Evolutionary conservation across 2,888 invertebrate genomes (phyloP).

Genomic region (Gari tellinella): DNA sequence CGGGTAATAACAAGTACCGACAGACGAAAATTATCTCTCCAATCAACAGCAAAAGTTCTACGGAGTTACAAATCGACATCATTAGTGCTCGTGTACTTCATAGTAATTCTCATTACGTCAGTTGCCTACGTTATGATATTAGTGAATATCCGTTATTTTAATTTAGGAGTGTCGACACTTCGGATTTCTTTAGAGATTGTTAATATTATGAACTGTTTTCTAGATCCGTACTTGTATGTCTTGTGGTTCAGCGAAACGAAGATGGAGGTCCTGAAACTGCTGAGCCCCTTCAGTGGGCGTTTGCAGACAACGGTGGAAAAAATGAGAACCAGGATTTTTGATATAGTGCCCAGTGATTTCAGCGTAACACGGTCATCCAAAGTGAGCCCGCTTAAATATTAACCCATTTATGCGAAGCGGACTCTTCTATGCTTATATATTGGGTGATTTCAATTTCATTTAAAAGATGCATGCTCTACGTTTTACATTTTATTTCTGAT

Average conservation of each 20-base stretch:
- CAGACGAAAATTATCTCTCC: conserved; percentile 4
- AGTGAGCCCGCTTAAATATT: too few species aligned
- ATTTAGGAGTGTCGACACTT: conserved; percentile 4
- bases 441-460: too few species aligned
- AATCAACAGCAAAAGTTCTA: conserved; percentile 14
- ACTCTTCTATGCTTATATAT: too few species aligned
- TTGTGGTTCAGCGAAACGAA: conserved; percentile 34
- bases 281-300: conserved; percentile 2
- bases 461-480: too few species aligned
- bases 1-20: neutral
- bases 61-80: conserved; percentile 27
- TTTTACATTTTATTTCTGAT: too few species aligned
- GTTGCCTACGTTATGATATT: conserved; percentile 13
- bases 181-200: conserved; percentile 11
- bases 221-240: conserved; percentile 39
- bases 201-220: conserved; percentile 15
- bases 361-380: too few species aligned
- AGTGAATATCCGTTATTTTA: conserved; percentile 10
- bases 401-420: too few species aligned
- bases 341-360: neutral
- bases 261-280: conserved; percentile 23
- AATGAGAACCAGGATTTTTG: conserved; percentile 20
- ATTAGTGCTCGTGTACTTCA: conserved; percentile 26
- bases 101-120: conserved; percentile 19
- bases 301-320: neutral